Conservation (phyloP, 2,113 vertebrate genomes). For the Sisor rabdophorus region DNA sequence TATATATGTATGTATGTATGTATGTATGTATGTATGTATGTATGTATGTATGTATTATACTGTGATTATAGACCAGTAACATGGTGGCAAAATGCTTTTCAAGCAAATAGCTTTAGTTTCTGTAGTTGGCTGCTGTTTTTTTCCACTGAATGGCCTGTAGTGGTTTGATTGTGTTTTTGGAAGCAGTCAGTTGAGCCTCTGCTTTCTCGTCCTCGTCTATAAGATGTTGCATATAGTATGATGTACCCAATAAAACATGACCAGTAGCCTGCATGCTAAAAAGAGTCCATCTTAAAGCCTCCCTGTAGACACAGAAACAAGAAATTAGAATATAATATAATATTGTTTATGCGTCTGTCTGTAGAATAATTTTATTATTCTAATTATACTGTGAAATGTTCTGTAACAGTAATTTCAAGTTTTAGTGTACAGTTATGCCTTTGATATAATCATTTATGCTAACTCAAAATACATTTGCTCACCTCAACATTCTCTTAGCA, state of each 20-base stretch:
- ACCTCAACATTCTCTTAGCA: slow-evolving; percentile 77
- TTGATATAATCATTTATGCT: background rate
- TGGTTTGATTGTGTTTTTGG: slow-evolving; percentile 23
- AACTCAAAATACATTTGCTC: slow-evolving; percentile 48
- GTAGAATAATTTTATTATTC: no score
- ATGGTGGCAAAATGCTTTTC: slow-evolving; percentile 1
- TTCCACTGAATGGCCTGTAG: slow-evolving; percentile 37
- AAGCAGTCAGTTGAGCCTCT: slow-evolving; percentile 41
- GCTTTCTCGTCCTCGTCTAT: slow-evolving; percentile 76
- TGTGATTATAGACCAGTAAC: slow-evolving; percentile 21
- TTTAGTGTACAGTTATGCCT: background rate
- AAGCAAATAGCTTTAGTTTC: slow-evolving; percentile 11
- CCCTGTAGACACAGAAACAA: slow-evolving; percentile 66
- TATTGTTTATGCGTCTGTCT: no score
- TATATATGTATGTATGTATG: no score
- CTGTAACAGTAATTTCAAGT: background rate
- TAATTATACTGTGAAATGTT: background rate
- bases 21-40: no score
- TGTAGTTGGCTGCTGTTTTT: background rate
- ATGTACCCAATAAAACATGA: slow-evolving; percentile 86
- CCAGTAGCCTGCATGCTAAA: slow-evolving; percentile 90
- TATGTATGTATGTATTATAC: no score
- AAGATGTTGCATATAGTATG: slow-evolving; percentile 88
- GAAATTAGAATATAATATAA: no score
- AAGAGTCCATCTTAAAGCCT: slow-evolving; percentile 82